These are phyloP conservation scores for Blastobasis adustella DNA, from an alignment of 2,888 invertebrate genomes.

Conservation along the genomic window DNA sequence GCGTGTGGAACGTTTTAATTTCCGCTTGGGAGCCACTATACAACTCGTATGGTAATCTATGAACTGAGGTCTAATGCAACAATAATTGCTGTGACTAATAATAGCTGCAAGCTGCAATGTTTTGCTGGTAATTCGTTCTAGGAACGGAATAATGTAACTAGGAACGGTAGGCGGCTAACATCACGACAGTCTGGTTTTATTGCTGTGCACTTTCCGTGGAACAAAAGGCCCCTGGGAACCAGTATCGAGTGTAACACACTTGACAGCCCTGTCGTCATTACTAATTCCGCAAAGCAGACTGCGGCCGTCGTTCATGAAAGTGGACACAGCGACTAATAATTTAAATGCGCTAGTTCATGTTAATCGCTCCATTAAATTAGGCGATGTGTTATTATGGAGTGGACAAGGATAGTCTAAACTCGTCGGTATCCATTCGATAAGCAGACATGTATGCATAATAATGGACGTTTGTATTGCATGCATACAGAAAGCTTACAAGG, in stretches of 20 bases:
- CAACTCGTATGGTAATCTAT: slow-evolving; percentile 1
- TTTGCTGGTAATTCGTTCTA: slow-evolving; percentile 34
- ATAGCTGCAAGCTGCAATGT: slow-evolving; percentile 31
- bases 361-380: slow-evolving; percentile 5
- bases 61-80: slow-evolving; percentile 10
- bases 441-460: slow-evolving; percentile 13
- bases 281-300: slow-evolving; percentile 8
- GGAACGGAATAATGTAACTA: slow-evolving; percentile 42
- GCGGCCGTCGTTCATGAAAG: slow-evolving; percentile 1
- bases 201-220: slow-evolving; percentile 30
- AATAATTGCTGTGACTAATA: slow-evolving; percentile 21
- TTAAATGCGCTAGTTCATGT: slow-evolving; percentile 6
- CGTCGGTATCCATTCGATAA: background rate
- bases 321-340: slow-evolving; percentile 1
- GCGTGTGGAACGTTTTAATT: slow-evolving; percentile 8
- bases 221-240: slow-evolving; percentile 39
- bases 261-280: slow-evolving; percentile 17
- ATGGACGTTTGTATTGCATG: slow-evolving; percentile 39
- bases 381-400: slow-evolving; percentile 1
- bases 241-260: slow-evolving; percentile 24
- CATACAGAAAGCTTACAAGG: slow-evolving; percentile 56
- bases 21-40: slow-evolving; percentile 4
- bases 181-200: slow-evolving; percentile 34
- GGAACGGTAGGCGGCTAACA: slow-evolving; percentile 33
- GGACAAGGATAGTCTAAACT: slow-evolving; percentile 5